phyloP scores from a whole-genome alignment of 2,797 vertebrate genomes.

The Heliangelus exortis region DNA sequence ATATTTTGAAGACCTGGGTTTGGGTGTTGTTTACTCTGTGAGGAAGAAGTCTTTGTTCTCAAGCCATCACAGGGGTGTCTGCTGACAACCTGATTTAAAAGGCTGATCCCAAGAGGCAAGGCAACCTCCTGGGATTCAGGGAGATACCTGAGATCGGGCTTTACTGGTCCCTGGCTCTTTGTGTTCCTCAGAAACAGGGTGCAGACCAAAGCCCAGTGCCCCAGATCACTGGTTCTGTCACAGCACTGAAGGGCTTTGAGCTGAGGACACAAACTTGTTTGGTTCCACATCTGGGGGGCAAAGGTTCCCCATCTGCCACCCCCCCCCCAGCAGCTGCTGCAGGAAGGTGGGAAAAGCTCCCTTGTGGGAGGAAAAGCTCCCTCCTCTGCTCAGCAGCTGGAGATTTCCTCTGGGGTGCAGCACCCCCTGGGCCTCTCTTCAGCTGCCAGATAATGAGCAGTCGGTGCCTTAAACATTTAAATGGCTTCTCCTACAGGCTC shows the following conservation, averaged over 20 bases:
- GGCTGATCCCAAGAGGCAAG: constrained; percentile 1
- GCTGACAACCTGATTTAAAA: constrained; percentile 60
- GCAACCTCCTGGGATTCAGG: neutral
- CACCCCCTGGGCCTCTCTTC: neutral
- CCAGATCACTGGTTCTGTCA: neutral
- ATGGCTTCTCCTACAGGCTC: neutral
- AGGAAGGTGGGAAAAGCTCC: neutral
- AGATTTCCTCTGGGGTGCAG: neutral
- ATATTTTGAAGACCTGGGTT: constrained; percentile 49
- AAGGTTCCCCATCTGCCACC: neutral
- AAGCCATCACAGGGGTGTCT: constrained; percentile 31
- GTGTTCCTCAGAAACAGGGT: neutral
- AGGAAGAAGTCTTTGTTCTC: constrained; percentile 57
- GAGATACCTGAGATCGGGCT: neutral
- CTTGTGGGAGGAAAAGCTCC: neutral
- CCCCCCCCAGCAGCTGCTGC: neutral
- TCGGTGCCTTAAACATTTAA: neutral
- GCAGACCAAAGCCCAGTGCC: neutral
- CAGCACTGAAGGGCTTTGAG: neutral
- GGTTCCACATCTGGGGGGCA: neutral
- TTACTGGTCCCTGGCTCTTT: neutral
- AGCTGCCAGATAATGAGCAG: neutral
- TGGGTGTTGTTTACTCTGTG: constrained; percentile 48
- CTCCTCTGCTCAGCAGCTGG: neutral
- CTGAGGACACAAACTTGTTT: rapidly evolving